Base-by-base conservation (phyloP, 2,888 invertebrate genomes). In the Phaedon cochleariae region DNA sequence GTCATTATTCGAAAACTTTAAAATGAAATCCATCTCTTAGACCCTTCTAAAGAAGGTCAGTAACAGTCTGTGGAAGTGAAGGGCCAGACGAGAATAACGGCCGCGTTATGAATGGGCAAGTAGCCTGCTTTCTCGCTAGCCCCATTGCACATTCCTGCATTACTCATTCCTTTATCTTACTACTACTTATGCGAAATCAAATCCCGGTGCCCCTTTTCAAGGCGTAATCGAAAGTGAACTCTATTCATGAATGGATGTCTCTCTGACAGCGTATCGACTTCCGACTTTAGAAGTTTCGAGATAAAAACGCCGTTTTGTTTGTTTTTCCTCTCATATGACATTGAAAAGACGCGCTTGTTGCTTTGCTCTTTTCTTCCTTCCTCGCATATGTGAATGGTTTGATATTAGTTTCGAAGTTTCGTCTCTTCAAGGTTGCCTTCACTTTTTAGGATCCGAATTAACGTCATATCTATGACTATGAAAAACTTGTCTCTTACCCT, bases 161-260 rank as follows among this genome's bases (percentile, higher is more conserved):
- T 65, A 69, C 68, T 67, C 68, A 68, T 68, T 72, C 70, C 68
- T 73, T 73, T 71, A 75, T 72, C 73, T 73, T 67, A 70, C 41
- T 70, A 67, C 65, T 65, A 71, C 71, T 73, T 75, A 74, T 75
- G 74, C 74, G 74, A 76, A 75, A 76, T 76, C 75, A 74, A 76
- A 77, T 74, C 69, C 69, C 72, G 53, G 68, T 68, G 72, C 74
- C 70, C 73, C 73, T 70, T 73, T 73, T 71, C 70, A 72, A 71
- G 74, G 64, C 71, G 66, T 70, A 74, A 74, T 73, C 73, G 75
- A 74, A 75, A 75, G 75, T 73, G 73, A 76, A 68, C 69, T 70
- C 67, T 74, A 75, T 76, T 76, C 75, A 77, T 73, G 74, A 69
- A 67, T 68, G 63, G 52, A 67, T 68, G 71, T 74, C 70, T 41